These are phyloP conservation scores for Penaeus chinensis DNA, from an alignment of 1,140 invertebrate species.

Conservation along the genomic window DNA sequence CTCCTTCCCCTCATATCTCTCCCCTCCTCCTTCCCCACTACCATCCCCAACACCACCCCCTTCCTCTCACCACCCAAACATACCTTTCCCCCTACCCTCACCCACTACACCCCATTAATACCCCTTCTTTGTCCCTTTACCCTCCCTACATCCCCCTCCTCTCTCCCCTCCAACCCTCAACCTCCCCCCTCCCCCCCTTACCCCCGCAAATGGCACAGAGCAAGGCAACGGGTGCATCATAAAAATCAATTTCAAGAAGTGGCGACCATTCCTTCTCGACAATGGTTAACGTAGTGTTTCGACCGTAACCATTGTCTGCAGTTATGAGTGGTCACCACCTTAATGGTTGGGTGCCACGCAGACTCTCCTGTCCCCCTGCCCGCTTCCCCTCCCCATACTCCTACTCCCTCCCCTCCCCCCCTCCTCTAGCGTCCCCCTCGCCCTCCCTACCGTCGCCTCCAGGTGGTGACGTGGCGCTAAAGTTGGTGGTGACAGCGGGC, in stretches of 20 bases:
- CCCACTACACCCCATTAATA: not conserved
- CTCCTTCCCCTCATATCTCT: no score
- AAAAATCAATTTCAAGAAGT: constrained; percentile 60
- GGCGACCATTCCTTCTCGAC: constrained; percentile 51
- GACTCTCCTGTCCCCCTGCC: not conserved
- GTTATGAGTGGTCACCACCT: constrained; percentile 56
- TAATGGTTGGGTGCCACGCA: constrained; percentile 37
- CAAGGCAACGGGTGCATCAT: constrained; percentile 45
- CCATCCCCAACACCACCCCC: no score
- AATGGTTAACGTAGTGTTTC: constrained; percentile 56
- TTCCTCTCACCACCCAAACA: no score
- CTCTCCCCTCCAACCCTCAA: no score
- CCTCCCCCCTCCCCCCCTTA: not conserved
- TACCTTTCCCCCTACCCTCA: not conserved
- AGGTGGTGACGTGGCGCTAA: no score
- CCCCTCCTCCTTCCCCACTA: no score
- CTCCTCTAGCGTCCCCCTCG: not conserved
- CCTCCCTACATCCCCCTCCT: not conserved
- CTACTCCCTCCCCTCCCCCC: not conserved
- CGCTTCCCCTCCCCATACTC: not conserved
- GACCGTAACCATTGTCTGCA: constrained; percentile 58
- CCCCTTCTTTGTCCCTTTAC: no score
- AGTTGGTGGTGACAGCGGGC: no score
- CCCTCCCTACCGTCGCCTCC: no score
- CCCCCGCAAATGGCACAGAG: not conserved